Base-by-base conservation (phyloP, 2,888 invertebrate genomes). In the Hololepta plana region DNA sequence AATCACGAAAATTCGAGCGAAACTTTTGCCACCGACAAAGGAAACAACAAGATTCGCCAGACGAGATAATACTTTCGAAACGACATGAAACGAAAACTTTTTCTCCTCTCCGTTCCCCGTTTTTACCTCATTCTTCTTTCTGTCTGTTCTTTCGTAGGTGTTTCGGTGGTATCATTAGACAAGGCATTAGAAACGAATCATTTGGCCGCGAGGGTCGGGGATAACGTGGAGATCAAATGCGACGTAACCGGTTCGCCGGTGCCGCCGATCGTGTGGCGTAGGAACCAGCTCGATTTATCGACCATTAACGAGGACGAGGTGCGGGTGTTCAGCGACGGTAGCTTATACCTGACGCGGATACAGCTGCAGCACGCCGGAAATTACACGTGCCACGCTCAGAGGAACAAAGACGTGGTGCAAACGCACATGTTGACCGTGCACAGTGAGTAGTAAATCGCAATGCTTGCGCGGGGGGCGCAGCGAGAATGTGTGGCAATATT, bases 221-320 rank as follows among this genome's bases (percentile, higher is more conserved):
- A 76, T 50, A 77, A 76, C 46, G 69, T 79, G 26, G 76, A 77
- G 51, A 69, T 79, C 39, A 74, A 73, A 47, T 79, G 79, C 49
- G 76, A 76, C 49, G 72, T 77, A 24, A 68, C 67, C 12, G 73
- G 72, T 9, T 68, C 68, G 11, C 73, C 74, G 8, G 64, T 69
- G 4, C 69, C 72, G 3, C 70, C 72, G 9, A 65, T 77, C 27
- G 64, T 76, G 23, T 79, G 79, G 79, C 59, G 67, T 33, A 59
- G 76, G 32, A 67, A 74, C 47, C 64, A 64, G 14, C 60, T 68
- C 16, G 71, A 73, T 47, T 53, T 75, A 30, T 60, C 68, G 29
- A 55, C 62, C 8, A 49, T 71, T 12, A 62, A 62, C 39, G 65
- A 67, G 33, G 64, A 69, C 38, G 66, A 67, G 43, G 60, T 68